These are phyloP conservation scores for Colaptes auratus DNA, from an alignment of 2,113 vertebrate species.

Conservation along the genomic window DNA sequence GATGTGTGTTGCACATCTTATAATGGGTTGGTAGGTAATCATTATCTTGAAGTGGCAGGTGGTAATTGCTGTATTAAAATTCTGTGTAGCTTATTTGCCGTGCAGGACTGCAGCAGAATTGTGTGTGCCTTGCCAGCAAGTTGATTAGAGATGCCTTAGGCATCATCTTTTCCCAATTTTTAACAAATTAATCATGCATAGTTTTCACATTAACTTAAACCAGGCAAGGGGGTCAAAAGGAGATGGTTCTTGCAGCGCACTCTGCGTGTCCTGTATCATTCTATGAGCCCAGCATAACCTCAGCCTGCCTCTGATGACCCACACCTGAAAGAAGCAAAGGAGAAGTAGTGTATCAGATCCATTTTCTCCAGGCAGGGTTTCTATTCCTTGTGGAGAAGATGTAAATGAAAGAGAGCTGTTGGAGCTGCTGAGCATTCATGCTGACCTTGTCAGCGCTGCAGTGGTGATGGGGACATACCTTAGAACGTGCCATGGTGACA, in stretches of 20 bases:
- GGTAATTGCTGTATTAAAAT: slow-evolving; percentile 63
- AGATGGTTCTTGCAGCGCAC: neutral
- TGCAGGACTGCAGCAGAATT: neutral
- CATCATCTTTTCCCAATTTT: slow-evolving; percentile 40
- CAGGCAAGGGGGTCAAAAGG: neutral
- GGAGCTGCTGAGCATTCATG: neutral
- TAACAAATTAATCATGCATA: neutral
- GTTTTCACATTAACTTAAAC: slow-evolving; percentile 24
- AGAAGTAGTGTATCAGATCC: neutral
- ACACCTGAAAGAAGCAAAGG: neutral
- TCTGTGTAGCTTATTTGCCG: neutral
- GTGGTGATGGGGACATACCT: accelerated
- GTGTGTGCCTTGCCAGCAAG: neutral
- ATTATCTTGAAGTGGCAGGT: slow-evolving; percentile 23
- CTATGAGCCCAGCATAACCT: neutral
- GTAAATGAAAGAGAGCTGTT: neutral
- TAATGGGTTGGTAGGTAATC: neutral
- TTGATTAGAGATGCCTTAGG: slow-evolving; percentile 32
- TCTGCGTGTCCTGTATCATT: neutral
- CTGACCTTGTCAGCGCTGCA: neutral
- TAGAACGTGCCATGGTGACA: neutral
- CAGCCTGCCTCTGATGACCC: neutral
- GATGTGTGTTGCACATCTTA: neutral
- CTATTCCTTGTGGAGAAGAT: neutral
- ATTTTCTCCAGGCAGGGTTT: neutral